These are phyloP conservation scores for Amblyopsis rosae DNA, from an alignment of 2,113 vertebrate genomes.

Conservation along the genomic window DNA sequence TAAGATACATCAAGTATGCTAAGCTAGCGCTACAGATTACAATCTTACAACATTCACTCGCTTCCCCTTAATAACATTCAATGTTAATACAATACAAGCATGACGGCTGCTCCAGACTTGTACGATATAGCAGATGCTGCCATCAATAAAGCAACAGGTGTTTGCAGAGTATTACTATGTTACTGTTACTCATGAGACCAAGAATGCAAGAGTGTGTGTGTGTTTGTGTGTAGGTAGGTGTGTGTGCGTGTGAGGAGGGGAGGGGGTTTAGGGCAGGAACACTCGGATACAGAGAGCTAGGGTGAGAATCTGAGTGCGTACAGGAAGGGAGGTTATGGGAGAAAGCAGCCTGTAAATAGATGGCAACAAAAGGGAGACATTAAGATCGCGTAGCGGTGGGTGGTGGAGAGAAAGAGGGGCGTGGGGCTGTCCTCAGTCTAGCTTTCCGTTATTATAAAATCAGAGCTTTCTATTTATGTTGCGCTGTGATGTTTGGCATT, in stretches of 20 bases:
- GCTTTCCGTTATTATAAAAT: constrained; percentile 56
- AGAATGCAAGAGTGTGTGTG: constrained; percentile 5
- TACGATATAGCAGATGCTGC: constrained; percentile 29
- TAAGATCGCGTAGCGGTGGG: constrained; percentile 19
- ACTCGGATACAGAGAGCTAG: neutral
- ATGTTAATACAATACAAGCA: constrained; percentile 11
- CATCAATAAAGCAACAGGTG: constrained; percentile 56
- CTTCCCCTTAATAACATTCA: neutral
- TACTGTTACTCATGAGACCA: constrained; percentile 47
- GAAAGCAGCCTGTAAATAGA: constrained; percentile 50
- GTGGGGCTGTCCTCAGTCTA: constrained; percentile 63
- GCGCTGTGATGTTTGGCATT: constrained; percentile 77
- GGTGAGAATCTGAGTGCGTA: neutral
- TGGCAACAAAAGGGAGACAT: constrained; percentile 40
- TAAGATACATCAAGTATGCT: no score
- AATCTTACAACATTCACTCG: neutral
- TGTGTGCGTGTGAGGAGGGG: constrained; percentile 1
- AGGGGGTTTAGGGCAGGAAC: neutral
- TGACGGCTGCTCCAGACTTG: constrained; percentile 24
- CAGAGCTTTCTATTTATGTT: constrained; percentile 75
- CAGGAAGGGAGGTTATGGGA: constrained; percentile 21
- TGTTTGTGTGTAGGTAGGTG: no score
- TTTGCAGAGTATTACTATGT: constrained; percentile 43
- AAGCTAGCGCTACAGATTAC: no score
- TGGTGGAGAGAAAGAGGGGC: constrained; percentile 23